Evolutionary conservation across 1,140 invertebrate genomes (phyloP).

Genomic region (Glossosoma conforme): DNA sequence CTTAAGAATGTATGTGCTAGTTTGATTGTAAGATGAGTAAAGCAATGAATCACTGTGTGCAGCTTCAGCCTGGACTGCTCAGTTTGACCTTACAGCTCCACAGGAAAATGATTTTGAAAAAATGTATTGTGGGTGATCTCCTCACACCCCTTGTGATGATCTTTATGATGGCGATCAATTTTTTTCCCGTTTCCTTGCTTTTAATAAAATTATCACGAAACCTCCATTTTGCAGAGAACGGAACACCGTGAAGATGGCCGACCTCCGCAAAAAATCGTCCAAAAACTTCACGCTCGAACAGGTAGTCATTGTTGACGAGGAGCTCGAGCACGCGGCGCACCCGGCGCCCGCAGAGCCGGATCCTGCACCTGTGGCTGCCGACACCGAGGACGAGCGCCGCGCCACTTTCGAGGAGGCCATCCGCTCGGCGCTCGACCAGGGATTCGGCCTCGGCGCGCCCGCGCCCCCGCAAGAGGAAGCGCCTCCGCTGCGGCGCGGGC

Average conservation of each 20-base stretch:
- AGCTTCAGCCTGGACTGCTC: too few species aligned
- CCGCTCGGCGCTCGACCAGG: slow-evolving; percentile 4
- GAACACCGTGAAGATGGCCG: slow-evolving; percentile 3
- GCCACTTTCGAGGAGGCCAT: slow-evolving; percentile 11
- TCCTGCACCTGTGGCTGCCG: not conserved
- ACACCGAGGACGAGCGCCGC: not conserved
- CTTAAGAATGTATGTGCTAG: slow-evolving; percentile 7
- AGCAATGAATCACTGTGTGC: too few species aligned
- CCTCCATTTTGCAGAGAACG: slow-evolving; percentile 1
- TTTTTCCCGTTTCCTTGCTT: not conserved
- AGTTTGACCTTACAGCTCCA: too few species aligned
- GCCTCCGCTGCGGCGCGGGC: not conserved
- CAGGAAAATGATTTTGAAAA: too few species aligned
- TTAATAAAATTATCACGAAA: not conserved
- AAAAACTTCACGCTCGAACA: slow-evolving; percentile 8
- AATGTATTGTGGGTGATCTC: not conserved
- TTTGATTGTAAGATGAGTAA: not conserved
- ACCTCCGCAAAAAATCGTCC: slow-evolving; percentile 4
- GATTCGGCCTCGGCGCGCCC: not conserved
- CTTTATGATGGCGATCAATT: not conserved
- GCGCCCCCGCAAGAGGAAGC: slow-evolving; percentile 9
- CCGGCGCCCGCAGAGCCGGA: not conserved
- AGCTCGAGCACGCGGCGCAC: not conserved
- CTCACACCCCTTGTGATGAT: not conserved
- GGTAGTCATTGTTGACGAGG: slow-evolving; percentile 8